A percentile compares a stretch with the other conserved stretches of the same genome.
These are phyloP conservation scores for Paedocypris micromegethes DNA, from an alignment of 2,797 vertebrate genomes.

Conservation along the genomic window DNA sequence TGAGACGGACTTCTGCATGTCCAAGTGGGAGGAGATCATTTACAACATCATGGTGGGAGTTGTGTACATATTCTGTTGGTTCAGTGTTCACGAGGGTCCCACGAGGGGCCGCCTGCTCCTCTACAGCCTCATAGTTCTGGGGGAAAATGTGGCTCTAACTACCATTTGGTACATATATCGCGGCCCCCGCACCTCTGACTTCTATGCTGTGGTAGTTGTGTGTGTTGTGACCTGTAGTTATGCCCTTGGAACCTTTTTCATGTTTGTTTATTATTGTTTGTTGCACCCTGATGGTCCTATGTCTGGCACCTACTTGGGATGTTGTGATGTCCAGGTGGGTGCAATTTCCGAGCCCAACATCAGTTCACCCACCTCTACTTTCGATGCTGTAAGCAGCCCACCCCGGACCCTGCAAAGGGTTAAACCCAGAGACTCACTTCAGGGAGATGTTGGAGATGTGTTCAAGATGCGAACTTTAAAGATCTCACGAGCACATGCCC, in stretches of 20 bases:
- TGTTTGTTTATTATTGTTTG: constrained; percentile 96
- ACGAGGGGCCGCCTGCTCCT: constrained; percentile 86
- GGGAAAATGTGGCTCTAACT: constrained; percentile 85
- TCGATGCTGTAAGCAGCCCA: constrained; percentile 82
- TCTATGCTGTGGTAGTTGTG: constrained; percentile 83
- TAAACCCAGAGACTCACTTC: constrained; percentile 78
- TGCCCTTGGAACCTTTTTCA: constrained; percentile 94
- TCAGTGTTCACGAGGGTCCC: constrained; percentile 87
- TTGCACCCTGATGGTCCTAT: constrained; percentile 90
- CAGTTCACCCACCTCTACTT: constrained; percentile 58
- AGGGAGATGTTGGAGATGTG: constrained; percentile 72
- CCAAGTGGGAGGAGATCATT: constrained; percentile 99
- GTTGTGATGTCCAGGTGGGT: constrained; percentile 68
- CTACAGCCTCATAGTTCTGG: constrained; percentile 82
- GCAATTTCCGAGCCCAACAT: constrained; percentile 54
- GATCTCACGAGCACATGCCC: constrained; percentile 63
- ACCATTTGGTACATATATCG: constrained; percentile 86
- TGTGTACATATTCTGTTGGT: constrained; percentile 98
- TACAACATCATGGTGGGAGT: constrained; percentile 99
- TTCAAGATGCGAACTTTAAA: constrained; percentile 85
- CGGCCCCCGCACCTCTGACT: constrained; percentile 70
- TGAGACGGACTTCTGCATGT: constrained; percentile 98
- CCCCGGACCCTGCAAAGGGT: constrained; percentile 93
- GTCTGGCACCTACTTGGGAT: constrained; percentile 69
- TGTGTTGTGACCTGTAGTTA: constrained; percentile 92